phyloP scores from a whole-genome alignment of 2,888 invertebrate genomes.

The Xestia sexstrigata region DNA sequence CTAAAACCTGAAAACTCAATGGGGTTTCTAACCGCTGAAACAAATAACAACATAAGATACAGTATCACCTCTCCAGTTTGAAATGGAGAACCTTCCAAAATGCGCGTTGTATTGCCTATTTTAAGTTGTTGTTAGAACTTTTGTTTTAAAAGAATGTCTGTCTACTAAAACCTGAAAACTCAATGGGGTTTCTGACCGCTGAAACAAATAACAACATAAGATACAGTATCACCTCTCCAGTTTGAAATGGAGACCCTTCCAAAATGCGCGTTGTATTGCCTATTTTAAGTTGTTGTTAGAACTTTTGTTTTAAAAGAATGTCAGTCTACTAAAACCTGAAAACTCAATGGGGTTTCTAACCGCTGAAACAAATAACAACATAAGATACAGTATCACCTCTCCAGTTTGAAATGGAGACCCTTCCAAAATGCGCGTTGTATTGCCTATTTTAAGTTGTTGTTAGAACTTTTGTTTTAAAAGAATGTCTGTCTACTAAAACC shows the following conservation, averaged over 20 bases:
- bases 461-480: too few species aligned
- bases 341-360: background rate
- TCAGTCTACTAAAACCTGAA: background rate
- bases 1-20: background rate
- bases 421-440: conserved; percentile 22
- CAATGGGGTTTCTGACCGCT: background rate
- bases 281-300: too few species aligned
- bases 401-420: background rate
- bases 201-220: background rate
- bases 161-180: background rate
- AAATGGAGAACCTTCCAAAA: conserved; percentile 15
- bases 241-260: background rate
- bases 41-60: background rate
- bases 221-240: background rate
- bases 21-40: background rate
- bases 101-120: background rate
- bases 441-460: too few species aligned
- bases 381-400: background rate
- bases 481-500: background rate
- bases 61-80: background rate
- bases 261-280: conserved; percentile 19
- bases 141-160: background rate
- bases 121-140: too few species aligned
- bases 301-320: background rate
- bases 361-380: background rate